phyloP scores from a whole-genome alignment of 2,113 vertebrate genomes.

The Columbina picui region DNA sequence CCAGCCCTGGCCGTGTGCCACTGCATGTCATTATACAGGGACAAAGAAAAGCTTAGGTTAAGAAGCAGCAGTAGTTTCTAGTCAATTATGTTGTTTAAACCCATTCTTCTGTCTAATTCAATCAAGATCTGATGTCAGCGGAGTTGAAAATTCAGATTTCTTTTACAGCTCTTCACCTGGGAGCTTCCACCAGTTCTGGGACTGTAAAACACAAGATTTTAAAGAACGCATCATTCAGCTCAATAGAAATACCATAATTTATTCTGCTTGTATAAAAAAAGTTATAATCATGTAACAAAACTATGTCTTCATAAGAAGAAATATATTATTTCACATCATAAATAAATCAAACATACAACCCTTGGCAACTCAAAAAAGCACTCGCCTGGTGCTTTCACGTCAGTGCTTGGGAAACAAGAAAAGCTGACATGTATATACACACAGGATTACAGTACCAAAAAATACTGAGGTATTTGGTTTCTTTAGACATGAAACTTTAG shows the following conservation, averaged over 20 bases:
- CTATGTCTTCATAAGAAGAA: constrained; percentile 79
- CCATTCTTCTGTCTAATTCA: background rate
- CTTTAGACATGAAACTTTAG: constrained; percentile 76
- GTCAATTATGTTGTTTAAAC: background rate
- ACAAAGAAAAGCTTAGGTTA: constrained; percentile 8
- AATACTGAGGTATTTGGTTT: constrained; percentile 85
- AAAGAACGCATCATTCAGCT: constrained; percentile 9
- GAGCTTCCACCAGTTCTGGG: background rate
- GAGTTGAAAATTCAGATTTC: background rate
- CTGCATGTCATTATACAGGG: background rate
- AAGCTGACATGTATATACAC: constrained; percentile 68
- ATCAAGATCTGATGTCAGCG: background rate
- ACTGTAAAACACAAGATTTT: background rate
- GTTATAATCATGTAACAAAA: constrained; percentile 82
- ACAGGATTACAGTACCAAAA: constrained; percentile 80
- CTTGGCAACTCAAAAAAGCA: constrained; percentile 76
- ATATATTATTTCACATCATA: constrained; percentile 87
- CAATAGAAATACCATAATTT: constrained; percentile 85
- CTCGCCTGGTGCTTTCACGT: constrained; percentile 74
- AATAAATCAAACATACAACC: constrained; percentile 83
- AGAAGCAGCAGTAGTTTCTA: background rate
- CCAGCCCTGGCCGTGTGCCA: background rate
- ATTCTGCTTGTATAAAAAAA: constrained; percentile 84
- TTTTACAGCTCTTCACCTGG: background rate
- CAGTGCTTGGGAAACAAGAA: constrained; percentile 73